These are phyloP conservation scores for Tenualosa thibaudeaui DNA, from an alignment of 2,797 vertebrate genomes.

Conservation along the genomic window DNA sequence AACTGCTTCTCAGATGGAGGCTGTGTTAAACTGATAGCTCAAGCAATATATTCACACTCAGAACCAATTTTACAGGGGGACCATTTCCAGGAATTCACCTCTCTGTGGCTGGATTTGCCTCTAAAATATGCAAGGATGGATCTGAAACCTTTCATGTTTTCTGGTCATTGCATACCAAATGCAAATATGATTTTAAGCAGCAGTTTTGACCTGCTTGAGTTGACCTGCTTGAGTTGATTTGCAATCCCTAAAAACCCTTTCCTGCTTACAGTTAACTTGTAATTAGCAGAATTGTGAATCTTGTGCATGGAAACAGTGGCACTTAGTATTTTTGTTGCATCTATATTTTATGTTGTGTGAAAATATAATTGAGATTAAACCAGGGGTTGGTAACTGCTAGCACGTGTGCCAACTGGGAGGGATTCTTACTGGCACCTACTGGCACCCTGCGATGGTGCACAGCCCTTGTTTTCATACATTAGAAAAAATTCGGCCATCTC, in stretches of 20 bases:
- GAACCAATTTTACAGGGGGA: neutral
- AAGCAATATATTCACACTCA: neutral
- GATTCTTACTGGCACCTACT: too few species aligned
- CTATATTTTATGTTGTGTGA: neutral
- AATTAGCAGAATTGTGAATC: neutral
- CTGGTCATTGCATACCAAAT: neutral
- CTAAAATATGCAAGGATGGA: neutral
- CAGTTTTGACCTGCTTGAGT: neutral
- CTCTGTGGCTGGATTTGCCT: neutral
- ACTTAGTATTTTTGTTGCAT: neutral
- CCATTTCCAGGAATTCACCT: neutral
- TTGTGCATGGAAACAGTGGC: neutral
- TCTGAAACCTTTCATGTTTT: conserved; percentile 4
- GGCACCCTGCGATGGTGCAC: too few species aligned
- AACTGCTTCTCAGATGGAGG: neutral
- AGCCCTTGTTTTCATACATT: too few species aligned
- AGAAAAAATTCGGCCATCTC: too few species aligned
- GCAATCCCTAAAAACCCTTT: neutral
- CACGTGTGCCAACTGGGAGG: neutral
- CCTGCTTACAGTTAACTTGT: neutral
- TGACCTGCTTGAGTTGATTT: neutral
- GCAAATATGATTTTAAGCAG: neutral
- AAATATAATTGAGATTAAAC: too few species aligned
- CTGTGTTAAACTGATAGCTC: neutral
- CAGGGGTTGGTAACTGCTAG: neutral